Evolutionary conservation across 2,113 vertebrate genomes (phyloP), one percentile per base, ranked within the genome.

Genomic region (Chroicocephalus ridibundus): DNA sequence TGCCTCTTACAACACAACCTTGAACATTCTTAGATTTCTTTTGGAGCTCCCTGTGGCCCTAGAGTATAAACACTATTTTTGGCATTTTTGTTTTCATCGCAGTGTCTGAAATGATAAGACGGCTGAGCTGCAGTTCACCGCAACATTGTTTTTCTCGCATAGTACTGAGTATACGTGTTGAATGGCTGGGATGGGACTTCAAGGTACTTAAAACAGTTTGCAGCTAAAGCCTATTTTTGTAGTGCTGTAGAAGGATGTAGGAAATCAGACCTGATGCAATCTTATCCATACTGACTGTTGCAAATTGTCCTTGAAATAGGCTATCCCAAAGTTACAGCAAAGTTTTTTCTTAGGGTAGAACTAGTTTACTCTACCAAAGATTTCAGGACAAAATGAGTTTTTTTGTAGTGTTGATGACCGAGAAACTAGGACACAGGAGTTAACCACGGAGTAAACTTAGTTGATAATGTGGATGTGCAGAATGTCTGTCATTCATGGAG

Each of bases 291-390:
- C 2, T 38, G 49, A 32, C 13, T 46, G 25, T 11, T 74, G 29
- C 12, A 75, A 84, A 68, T 36, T 47, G 3, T 51, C 18, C 47
- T 86, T 91, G 51, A 70, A 86, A 86, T 44, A 78, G 68, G 68
- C 5, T 42, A 20, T 22, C 4, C 2, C 0, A 1, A 21, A n/a
- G 24, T 62, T 89, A 75, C 0, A 1, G 4, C 26, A 44, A 42
- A 66, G 4, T 5, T 58, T 60, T n/a, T 80, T 69, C 10, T 77
- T 38, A 64, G 11, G 2, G 32, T 22, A 52, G 20, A 77, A 3
- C 16, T 62, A 51, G 2, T 75, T 81, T 66, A n/a, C 0, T 1
- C 2, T 71, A 27, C 7, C 29, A 62, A 83, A 70, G 7, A 40
- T 65, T 92, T 86, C 15, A 64, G 20, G 38, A 78, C 47, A 52